Conservation (phyloP, 2,888 invertebrate species). For the Lepidochrysops patricia region DNA sequence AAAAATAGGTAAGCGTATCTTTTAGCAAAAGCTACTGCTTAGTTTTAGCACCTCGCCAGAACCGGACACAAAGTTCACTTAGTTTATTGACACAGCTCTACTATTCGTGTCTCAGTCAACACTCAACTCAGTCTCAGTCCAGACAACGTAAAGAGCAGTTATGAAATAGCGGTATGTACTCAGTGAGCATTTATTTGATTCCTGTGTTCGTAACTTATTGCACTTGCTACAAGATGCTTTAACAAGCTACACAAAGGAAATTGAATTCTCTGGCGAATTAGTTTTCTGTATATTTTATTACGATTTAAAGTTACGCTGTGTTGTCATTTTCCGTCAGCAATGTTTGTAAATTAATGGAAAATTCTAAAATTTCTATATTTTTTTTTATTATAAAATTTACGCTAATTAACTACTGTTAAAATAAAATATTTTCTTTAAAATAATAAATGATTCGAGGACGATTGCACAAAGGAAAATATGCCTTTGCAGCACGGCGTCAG, state of each 20-base stretch:
- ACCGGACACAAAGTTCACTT: background rate
- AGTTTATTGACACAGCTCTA: background rate
- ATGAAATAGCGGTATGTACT: background rate
- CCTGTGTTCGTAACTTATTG: background rate
- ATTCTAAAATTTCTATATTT: no score
- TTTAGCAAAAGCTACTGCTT: no score
- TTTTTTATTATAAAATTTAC: no score
- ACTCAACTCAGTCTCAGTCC: background rate
- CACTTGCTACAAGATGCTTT: background rate
- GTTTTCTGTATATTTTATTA: background rate
- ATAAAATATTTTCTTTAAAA: background rate
- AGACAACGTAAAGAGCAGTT: background rate
- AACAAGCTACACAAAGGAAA: background rate
- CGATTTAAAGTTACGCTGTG: no score
- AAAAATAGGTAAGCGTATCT: no score
- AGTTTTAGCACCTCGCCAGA: no score
- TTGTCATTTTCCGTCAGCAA: no score
- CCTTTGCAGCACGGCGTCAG: no score
- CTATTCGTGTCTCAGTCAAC: background rate
- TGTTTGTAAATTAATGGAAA: no score
- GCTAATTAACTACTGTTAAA: no score
- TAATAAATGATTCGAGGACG: background rate
- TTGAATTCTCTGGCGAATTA: background rate
- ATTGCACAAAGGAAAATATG: no score
- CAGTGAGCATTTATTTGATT: conserved; percentile 9